A percentile compares a stretch with the other conserved stretches of the same genome.
These are phyloP conservation scores for Cavia porcellus DNA, from an alignment of 2,113 vertebrate species.

Conservation along the genomic window DNA sequence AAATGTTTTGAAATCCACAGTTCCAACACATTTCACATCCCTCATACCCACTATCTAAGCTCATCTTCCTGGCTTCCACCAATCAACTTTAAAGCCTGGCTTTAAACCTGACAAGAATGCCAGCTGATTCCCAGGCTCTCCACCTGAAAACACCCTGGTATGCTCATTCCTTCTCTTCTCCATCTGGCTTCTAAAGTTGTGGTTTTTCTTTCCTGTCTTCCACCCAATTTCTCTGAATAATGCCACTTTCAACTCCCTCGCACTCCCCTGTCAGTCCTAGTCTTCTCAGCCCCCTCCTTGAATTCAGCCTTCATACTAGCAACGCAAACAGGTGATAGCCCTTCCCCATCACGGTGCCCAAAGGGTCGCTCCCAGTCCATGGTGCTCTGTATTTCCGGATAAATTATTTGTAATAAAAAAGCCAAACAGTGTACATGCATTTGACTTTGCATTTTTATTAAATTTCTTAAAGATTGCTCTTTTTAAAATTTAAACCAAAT, in stretches of 20 bases:
- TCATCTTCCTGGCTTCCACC: neutral
- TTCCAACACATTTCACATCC: neutral
- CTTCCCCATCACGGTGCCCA: neutral
- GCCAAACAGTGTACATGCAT: neutral
- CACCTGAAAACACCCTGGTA: neutral
- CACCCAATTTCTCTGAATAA: neutral
- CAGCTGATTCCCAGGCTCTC: neutral
- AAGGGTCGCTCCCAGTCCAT: neutral
- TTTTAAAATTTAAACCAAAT: neutral
- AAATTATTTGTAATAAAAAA: neutral
- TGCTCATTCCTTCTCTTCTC: neutral
- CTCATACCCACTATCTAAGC: neutral
- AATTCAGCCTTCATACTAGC: neutral
- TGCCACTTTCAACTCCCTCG: neutral
- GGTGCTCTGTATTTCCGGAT: neutral
- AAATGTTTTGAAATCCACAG: neutral
- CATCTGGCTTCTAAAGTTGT: neutral
- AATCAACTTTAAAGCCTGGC: neutral
- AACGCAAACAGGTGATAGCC: neutral
- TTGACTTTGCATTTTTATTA: neutral
- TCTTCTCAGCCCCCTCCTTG: neutral
- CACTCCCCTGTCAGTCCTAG: neutral
- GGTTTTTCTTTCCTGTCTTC: neutral
- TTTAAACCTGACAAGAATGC: too few species aligned
- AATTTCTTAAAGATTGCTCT: neutral